phyloP scores from a whole-genome alignment of 2,888 invertebrate species.

The Creontiades dilutus region DNA sequence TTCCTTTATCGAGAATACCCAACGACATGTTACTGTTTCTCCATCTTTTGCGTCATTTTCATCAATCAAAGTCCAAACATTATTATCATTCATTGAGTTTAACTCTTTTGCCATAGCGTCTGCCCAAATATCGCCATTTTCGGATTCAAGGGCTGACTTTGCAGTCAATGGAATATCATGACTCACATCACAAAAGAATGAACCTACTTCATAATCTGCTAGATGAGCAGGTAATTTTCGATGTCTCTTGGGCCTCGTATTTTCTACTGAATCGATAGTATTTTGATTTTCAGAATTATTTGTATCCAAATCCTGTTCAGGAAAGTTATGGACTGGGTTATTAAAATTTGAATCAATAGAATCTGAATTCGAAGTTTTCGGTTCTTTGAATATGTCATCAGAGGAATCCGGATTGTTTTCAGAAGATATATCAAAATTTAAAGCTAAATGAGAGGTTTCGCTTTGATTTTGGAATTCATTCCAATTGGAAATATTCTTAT shows the following conservation, averaged over 20 bases:
- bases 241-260: not conserved
- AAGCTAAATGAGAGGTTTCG: too few species aligned
- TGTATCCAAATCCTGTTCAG: not conserved
- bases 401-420: too few species aligned
- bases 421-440: too few species aligned
- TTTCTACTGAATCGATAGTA: not conserved
- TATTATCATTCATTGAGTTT: not conserved
- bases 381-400: not conserved
- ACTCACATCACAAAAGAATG: slow-evolving; percentile 38
- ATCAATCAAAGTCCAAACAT: not conserved
- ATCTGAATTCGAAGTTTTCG: not conserved
- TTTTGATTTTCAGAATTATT: not conserved
- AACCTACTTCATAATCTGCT: slow-evolving; percentile 32
- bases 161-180: not conserved
- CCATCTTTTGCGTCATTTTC: not conserved
- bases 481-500: too few species aligned
- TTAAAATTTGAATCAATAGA: not conserved
- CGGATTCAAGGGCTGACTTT: slow-evolving; percentile 48
- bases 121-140: not conserved
- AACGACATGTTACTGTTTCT: not conserved
- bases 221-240: slow-evolving; percentile 2
- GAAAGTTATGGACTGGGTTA: not conserved
- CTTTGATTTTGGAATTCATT: too few species aligned
- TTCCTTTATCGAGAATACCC: slow-evolving; percentile 44
- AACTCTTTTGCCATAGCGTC: not conserved